Conservation (phyloP, 2,888 invertebrate genomes). For the Rhopalosiphum nymphaeae region DNA sequence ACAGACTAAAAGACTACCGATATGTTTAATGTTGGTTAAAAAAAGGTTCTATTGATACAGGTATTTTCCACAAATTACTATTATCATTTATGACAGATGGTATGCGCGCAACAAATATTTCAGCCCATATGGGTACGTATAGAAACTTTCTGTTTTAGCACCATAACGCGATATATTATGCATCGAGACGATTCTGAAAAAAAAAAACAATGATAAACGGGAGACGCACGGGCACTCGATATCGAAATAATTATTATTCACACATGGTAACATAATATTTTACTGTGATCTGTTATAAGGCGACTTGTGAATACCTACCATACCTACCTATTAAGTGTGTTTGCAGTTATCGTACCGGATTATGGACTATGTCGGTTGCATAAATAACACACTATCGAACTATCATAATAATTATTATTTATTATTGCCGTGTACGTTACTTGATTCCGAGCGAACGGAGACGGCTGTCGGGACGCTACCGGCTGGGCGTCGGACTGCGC, state of each 20-base stretch:
- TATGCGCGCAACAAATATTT: not conserved
- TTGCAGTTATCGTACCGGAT: not conserved
- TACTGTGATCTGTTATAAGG: not conserved
- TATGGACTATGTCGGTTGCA: not conserved
- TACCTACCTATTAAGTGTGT: not conserved
- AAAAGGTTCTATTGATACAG: not conserved
- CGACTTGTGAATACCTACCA: not conserved
- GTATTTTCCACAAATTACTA: not conserved
- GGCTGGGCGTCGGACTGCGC: conserved; percentile 13
- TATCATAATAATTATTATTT: not conserved
- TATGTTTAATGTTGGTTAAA: not conserved
- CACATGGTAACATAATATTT: not conserved
- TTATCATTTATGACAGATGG: not conserved
- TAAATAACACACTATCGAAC: not conserved
- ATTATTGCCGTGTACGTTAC: conserved; percentile 2
- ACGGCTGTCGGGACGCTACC: not conserved
- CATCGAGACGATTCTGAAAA: not conserved
- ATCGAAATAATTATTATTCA: not conserved
- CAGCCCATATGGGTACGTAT: not conserved
- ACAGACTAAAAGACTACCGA: not conserved
- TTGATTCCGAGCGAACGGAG: conserved; percentile 12
- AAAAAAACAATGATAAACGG: not conserved
- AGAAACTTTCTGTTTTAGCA: not conserved
- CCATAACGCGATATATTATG: not conserved
- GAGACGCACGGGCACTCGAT: not conserved